Evolutionary conservation across 2,888 invertebrate genomes (phyloP).

Genomic region (Eugnorisma glareosa): DNA sequence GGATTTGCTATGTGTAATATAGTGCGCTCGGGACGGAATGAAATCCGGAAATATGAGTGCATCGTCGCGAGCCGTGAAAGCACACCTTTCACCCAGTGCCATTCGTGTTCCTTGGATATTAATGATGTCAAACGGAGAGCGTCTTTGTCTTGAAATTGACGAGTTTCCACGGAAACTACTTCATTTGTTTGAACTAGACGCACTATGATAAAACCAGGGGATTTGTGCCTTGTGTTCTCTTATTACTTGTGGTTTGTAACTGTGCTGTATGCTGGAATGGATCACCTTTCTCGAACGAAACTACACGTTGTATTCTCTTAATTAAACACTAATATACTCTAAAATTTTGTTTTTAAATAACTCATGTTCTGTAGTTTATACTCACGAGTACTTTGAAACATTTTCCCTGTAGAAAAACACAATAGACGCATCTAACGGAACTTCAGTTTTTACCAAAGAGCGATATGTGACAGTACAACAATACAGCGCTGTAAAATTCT

Average conservation of each 20-base stretch:
- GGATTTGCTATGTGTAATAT: conserved; percentile 78
- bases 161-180: conserved; percentile 72
- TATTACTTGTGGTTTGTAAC: conserved; percentile 26
- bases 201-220: conserved; percentile 54
- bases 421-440: conserved; percentile 31
- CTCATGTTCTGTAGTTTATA: neutral
- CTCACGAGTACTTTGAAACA: neutral
- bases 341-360: neutral
- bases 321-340: neutral
- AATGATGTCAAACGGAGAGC: conserved; percentile 76
- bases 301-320: neutral
- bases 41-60: conserved; percentile 83
- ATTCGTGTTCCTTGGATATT: conserved; percentile 77
- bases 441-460: conserved; percentile 45
- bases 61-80: conserved; percentile 74
- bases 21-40: conserved; percentile 76
- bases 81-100: conserved; percentile 71
- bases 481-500: conserved; percentile 75
- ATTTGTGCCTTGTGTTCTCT: conserved; percentile 47
- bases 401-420: conserved; percentile 6
- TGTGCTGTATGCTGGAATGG: neutral
- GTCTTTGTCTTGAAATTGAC: conserved; percentile 78
- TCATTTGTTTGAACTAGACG: conserved; percentile 70
- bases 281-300: conserved; percentile 15
- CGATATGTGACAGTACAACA: conserved; percentile 58